Conservation (phyloP, 2,113 vertebrate species). For the Neotoma lepida region DNA sequence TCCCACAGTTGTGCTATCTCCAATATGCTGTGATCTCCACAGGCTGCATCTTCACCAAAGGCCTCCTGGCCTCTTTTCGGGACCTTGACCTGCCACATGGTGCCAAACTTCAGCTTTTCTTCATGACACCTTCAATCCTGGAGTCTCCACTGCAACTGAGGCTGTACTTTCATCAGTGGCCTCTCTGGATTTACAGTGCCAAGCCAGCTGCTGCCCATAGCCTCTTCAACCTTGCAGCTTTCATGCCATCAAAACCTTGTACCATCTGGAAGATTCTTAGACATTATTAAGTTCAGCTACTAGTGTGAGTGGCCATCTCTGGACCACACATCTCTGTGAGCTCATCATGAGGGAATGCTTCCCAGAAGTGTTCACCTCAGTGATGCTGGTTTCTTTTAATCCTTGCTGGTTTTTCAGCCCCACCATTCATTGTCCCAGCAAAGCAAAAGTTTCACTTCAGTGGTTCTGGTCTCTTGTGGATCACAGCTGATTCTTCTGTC, state of each 20-base stretch:
- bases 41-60: background rate
- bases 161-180: background rate
- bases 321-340: background rate
- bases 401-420: background rate
- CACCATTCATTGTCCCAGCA: background rate
- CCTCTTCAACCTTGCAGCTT: background rate
- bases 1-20: background rate
- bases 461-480: background rate
- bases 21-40: background rate
- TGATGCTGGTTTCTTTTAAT: background rate
- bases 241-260: background rate
- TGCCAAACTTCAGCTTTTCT: background rate
- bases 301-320: background rate
- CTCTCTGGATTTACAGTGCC: background rate
- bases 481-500: background rate
- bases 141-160: background rate
- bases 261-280: background rate
- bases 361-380: background rate
- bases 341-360: background rate
- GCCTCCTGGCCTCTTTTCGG: background rate
- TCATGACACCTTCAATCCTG: background rate
- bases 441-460: background rate
- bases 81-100: background rate
- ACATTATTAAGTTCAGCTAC: background rate
- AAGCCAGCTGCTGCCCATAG: background rate